Percentiles rank a stretch among this genome's conserved stretches.
Evolutionary conservation across 2,797 vertebrate species (phyloP).

Genomic region (Sebastolobus altivelis): DNA sequence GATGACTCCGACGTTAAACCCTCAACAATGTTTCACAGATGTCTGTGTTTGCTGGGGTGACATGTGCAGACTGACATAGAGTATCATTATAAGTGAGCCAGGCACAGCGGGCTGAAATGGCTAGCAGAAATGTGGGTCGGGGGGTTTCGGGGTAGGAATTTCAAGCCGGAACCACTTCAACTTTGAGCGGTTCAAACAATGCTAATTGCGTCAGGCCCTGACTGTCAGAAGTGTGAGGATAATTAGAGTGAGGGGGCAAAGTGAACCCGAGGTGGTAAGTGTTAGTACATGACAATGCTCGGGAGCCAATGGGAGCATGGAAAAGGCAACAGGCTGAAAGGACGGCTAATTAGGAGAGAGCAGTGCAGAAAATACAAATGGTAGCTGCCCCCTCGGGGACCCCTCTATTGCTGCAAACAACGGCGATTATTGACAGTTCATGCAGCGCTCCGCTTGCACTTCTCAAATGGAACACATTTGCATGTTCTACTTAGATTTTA

Average conservation of each 20-base stretch:
- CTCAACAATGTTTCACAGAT: slow-evolving; percentile 65
- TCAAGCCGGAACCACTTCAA: slow-evolving; percentile 65
- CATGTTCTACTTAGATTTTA: slow-evolving; percentile 72
- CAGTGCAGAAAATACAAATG: slow-evolving; percentile 78
- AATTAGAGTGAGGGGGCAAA: slow-evolving; percentile 84
- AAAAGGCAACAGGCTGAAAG: slow-evolving; percentile 82
- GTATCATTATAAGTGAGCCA: slow-evolving; percentile 72
- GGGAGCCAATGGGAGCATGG: slow-evolving; percentile 73
- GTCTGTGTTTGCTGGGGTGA: slow-evolving; percentile 55
- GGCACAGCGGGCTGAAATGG: slow-evolving; percentile 72
- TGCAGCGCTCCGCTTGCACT: slow-evolving; percentile 72
- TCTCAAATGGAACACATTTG: slow-evolving; percentile 76
- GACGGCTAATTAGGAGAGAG: slow-evolving; percentile 81
- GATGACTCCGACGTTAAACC: slow-evolving; percentile 59
- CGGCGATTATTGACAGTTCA: slow-evolving; percentile 84
- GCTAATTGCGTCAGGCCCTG: slow-evolving; percentile 73
- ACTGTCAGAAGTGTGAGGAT: slow-evolving; percentile 81
- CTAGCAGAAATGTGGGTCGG: slow-evolving; percentile 70
- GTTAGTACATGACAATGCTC: slow-evolving; percentile 79
- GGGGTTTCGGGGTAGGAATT: slow-evolving; percentile 68
- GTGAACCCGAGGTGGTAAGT: slow-evolving; percentile 80
- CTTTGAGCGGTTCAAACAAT: slow-evolving; percentile 66
- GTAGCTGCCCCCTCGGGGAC: slow-evolving; percentile 72
- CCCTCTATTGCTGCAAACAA: slow-evolving; percentile 76
- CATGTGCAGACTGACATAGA: slow-evolving; percentile 67